Evolutionary conservation across 2,113 vertebrate genomes (phyloP), one percentile per base, ranked within the genome.

Genomic region (Xyliphius kryptos): DNA sequence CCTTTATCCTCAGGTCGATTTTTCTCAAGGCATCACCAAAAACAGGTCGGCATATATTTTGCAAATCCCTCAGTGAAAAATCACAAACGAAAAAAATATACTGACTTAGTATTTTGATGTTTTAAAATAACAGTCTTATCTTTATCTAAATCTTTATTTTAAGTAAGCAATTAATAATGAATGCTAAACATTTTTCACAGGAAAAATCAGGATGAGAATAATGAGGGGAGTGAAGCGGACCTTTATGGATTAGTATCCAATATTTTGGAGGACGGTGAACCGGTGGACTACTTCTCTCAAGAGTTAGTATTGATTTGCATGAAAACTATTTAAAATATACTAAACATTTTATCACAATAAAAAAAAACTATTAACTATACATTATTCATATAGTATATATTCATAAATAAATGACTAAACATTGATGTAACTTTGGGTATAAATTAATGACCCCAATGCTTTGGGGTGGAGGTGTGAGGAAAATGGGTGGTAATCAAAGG

Each of bases 191-290:
- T 70, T 61, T 52, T 43, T 3, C 3, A 63, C 61, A 97, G 93
- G 79, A 84, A 85, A 10, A 68, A 74, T 9, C n/a, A n/a, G n/a
- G 88, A 92, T 81, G 79, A 74, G 72, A 84, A 74, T 63, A 89
- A 91, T 63, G 88, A 82, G 83, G 91, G 89, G 61, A 91, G 87
- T 76, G 92, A 95, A 78, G 81, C 85, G 71, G 93, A 96, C 78
- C 84, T 97, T 6, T 90, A 94, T 77, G 88, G 89, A 69, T 87
- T 97, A 9, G 93, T 97, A 65, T 92, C 94, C 68, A 87, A 90
- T 73, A 96, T 97, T 80, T 80, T 97, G 78, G 93, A 92, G 73
- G 94, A 95, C 59, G 84, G 84, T 71, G 89, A 92, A 63, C 86
- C 90, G 64, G 68, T 81, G 6, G 89, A 92, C 66, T 77, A 79